A percentile compares a stretch with the other conserved stretches of the same genome.
Evolutionary conservation across 37 sponge, comb jelly and placozoan species (phyloP).

Genomic region (Agelas oroides): DNA sequence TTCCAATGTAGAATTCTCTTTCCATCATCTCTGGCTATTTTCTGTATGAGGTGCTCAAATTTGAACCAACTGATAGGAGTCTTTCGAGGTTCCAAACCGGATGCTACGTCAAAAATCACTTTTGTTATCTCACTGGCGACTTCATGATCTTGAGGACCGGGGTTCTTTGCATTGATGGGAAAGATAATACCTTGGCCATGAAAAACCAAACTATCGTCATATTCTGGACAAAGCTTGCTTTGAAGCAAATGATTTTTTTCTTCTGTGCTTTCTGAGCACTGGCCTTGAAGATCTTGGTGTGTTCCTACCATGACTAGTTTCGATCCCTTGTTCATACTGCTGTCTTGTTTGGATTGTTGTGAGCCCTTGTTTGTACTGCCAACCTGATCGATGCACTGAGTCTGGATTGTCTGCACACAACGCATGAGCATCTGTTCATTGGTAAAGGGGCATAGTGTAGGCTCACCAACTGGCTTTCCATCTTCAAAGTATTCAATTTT

Average conservation of each 20-base stretch:
- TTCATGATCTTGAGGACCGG: neutral
- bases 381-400: too few species aligned
- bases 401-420: neutral
- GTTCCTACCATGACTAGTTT: neutral
- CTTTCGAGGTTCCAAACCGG: neutral
- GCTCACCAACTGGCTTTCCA: neutral
- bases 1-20: neutral
- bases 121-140: neutral
- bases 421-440: neutral
- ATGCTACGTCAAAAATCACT: neutral
- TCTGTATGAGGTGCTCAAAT: neutral
- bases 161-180: neutral
- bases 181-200: neutral
- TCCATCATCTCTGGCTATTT: neutral
- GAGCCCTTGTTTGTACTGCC: too few species aligned
- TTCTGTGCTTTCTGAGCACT: neutral
- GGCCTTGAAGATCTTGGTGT: neutral
- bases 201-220: neutral
- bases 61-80: neutral
- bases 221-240: neutral
- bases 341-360: too few species aligned
- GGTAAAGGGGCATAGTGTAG: neutral
- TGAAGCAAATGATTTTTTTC: neutral
- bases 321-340: too few species aligned
- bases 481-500: neutral